Evolutionary conservation across 2,113 vertebrate genomes (phyloP).

Genomic region (Heloderma charlesbogerti): DNA sequence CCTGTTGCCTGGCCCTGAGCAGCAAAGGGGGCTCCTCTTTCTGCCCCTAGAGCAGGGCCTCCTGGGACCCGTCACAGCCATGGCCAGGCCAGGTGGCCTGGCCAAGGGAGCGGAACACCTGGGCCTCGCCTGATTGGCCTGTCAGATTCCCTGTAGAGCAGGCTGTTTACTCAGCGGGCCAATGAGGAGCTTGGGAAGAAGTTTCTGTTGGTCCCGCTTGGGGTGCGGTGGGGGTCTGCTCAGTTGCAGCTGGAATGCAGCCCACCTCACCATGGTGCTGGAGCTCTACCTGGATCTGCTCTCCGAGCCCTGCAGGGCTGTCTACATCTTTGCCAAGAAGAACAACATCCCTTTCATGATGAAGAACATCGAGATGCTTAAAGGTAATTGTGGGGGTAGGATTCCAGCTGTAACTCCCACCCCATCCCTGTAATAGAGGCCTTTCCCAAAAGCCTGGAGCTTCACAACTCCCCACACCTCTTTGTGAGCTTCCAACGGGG

Average conservation of each 20-base stretch:
- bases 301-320: slow-evolving; percentile 85
- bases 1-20: not conserved
- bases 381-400: slow-evolving; percentile 73
- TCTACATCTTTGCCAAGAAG: slow-evolving; percentile 85
- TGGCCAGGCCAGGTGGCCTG: not conserved
- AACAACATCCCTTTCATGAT: slow-evolving; percentile 83
- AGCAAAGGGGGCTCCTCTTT: not conserved
- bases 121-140: not conserved
- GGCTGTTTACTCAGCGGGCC: not conserved
- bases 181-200: not conserved
- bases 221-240: not conserved
- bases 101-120: not conserved
- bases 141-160: accelerated
- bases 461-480: not conserved
- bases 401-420: not conserved
- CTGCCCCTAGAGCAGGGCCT: too few relatives aligned
- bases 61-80: not conserved
- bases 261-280: slow-evolving; percentile 59
- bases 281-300: slow-evolving; percentile 87
- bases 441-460: not conserved
- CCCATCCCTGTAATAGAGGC: not conserved
- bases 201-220: slow-evolving; percentile 7
- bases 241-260: not conserved
- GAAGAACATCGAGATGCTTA: slow-evolving; percentile 75
- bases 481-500: not conserved